Conservation (phyloP, 2,888 invertebrate genomes). For the Cyrtodaria siliqua region DNA sequence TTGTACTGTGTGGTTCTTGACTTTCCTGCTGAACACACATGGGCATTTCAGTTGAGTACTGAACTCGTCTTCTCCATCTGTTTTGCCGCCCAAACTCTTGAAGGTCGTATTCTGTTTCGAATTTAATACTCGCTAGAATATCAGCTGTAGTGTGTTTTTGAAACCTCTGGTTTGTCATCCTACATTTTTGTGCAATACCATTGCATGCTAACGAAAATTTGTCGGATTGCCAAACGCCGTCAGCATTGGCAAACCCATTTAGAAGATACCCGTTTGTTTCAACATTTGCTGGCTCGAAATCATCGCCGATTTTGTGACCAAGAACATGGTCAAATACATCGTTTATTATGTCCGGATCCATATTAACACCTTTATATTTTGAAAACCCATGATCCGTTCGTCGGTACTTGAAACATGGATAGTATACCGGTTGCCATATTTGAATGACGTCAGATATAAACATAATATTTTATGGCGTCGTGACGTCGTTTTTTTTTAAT, state of each 20-base stretch:
- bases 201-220: conserved; percentile 33
- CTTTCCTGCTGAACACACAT: conserved; percentile 6
- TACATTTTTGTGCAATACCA: conserved; percentile 29
- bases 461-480: no score
- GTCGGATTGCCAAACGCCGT: conserved; percentile 17
- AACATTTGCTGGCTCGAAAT: no score
- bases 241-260: no score
- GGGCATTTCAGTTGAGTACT: conserved; percentile 28
- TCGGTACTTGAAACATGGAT: no score
- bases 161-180: conserved; percentile 29
- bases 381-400: no score
- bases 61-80: conserved; percentile 18
- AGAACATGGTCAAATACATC: conserved; percentile 6
- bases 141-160: conserved; percentile 28
- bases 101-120: conserved; percentile 9
- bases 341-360: conserved; percentile 27
- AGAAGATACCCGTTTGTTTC: no score
- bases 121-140: conserved; percentile 53
- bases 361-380: not conserved
- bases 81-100: not conserved
- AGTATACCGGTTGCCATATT: no score
- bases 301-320: not conserved
- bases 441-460: no score
- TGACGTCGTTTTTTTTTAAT: not conserved
- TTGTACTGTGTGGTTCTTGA: no score